Evolutionary conservation across 2,888 invertebrate species (phyloP).

Genomic region (Pyrgus malvae): DNA sequence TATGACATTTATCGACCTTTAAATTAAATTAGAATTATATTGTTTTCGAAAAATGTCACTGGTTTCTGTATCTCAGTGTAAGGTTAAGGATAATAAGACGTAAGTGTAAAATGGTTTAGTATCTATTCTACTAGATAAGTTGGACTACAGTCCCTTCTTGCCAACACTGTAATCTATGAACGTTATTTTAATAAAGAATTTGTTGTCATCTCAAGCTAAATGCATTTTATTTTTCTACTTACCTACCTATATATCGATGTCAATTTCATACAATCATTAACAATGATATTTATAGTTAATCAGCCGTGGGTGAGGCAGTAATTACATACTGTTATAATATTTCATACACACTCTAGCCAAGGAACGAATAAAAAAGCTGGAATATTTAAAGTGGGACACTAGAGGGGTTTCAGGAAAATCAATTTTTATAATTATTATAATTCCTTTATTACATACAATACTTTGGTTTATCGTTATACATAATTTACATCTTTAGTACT

Average conservation of each 20-base stretch:
- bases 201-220: constrained; percentile 58
- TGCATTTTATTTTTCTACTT: too few relatives aligned
- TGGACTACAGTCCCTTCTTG: constrained; percentile 52
- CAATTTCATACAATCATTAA: too few relatives aligned
- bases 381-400: too few relatives aligned
- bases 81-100: neutral
- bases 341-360: too few relatives aligned
- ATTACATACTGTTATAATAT: too few relatives aligned
- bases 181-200: constrained; percentile 65
- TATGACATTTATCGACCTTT: too few relatives aligned
- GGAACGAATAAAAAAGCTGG: too few relatives aligned
- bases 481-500: constrained; percentile 51
- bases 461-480: constrained; percentile 68
- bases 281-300: too few relatives aligned
- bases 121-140: constrained; percentile 38
- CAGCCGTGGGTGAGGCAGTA: too few relatives aligned
- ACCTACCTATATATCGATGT: too few relatives aligned
- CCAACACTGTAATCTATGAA: constrained; percentile 56
- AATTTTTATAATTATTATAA: constrained; percentile 5
- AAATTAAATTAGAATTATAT: too few relatives aligned
- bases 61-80: constrained; percentile 1
- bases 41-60: neutral
- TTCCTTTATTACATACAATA: constrained; percentile 60
- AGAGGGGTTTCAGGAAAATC: too few relatives aligned
- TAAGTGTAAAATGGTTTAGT: constrained; percentile 21